These are phyloP conservation scores for mouse (Mus musculus) DNA, from an alignment of 2,113 vertebrate species.

Conservation along the genomic window DNA sequence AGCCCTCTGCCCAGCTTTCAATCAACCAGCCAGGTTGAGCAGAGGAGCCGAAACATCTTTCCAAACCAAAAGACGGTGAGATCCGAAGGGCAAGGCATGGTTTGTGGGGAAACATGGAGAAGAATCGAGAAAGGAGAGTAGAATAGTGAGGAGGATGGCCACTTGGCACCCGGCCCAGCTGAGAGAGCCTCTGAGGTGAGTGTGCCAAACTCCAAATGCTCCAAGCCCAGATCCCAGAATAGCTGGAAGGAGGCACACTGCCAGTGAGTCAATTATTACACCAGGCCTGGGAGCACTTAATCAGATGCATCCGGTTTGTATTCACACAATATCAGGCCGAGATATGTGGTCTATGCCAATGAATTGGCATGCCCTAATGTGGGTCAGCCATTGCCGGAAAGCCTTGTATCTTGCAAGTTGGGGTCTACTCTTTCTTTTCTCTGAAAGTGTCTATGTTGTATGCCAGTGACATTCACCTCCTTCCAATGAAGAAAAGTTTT, in stretches of 20 bases:
- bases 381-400: slow-evolving; percentile 35
- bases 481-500: background rate
- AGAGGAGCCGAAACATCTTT: background rate
- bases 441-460: slow-evolving; percentile 5
- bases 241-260: slow-evolving; percentile 54
- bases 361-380: slow-evolving; percentile 45
- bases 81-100: background rate
- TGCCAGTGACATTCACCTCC: background rate
- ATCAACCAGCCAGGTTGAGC: background rate
- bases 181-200: background rate
- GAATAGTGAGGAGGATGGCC: background rate
- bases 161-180: slow-evolving; percentile 42
- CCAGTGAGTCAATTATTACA: slow-evolving; percentile 66
- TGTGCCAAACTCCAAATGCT: background rate
- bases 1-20: background rate
- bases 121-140: background rate
- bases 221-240: slow-evolving; percentile 55
- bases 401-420: background rate
- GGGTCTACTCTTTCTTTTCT: slow-evolving; percentile 44
- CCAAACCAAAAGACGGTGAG: background rate
- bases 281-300: slow-evolving; percentile 58
- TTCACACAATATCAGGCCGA: slow-evolving; percentile 46
- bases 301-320: slow-evolving; percentile 65
- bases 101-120: too few species aligned
- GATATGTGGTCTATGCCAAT: slow-evolving; percentile 45